These are phyloP conservation scores for Leptinotarsa texana DNA, from an alignment of 1,140 invertebrate species.

Conservation along the genomic window DNA sequence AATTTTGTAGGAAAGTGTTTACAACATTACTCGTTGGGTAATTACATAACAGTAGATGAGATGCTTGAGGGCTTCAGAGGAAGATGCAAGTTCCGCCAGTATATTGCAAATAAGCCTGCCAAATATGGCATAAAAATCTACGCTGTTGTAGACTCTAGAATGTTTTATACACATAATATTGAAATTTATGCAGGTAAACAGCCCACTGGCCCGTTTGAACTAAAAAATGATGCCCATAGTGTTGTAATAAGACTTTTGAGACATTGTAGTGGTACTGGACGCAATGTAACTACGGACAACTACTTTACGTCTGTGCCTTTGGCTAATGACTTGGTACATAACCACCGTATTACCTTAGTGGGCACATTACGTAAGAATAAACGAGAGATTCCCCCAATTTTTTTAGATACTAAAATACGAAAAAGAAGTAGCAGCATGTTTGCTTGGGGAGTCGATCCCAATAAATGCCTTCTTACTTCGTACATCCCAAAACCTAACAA, in stretches of 20 bases:
- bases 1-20: slow-evolving; percentile 9
- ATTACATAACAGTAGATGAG: slow-evolving; percentile 46
- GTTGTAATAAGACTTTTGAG: slow-evolving; percentile 39
- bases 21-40: neutral
- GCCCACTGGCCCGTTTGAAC: slow-evolving; percentile 47
- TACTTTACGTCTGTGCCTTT: slow-evolving; percentile 11
- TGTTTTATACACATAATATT: slow-evolving; percentile 34
- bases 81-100: slow-evolving; percentile 52
- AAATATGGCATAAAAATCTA: slow-evolving; percentile 22
- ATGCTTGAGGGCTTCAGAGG: slow-evolving; percentile 54
- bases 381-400: neutral
- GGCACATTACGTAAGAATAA: slow-evolving; percentile 11
- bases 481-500: slow-evolving; percentile 35
- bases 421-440: slow-evolving; percentile 11
- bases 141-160: slow-evolving; percentile 9
- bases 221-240: slow-evolving; percentile 41
- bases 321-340: neutral
- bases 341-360: neutral
- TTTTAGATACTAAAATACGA: neutral
- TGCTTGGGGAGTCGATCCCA: neutral
- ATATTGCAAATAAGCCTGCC: slow-evolving; percentile 32
- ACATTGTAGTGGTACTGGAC: slow-evolving; percentile 18
- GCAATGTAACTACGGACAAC: slow-evolving; percentile 11
- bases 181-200: slow-evolving; percentile 52
- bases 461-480: slow-evolving; percentile 2